Conservation (phyloP, 1,140 invertebrate species). For the Metaphire vulgaris region DNA sequence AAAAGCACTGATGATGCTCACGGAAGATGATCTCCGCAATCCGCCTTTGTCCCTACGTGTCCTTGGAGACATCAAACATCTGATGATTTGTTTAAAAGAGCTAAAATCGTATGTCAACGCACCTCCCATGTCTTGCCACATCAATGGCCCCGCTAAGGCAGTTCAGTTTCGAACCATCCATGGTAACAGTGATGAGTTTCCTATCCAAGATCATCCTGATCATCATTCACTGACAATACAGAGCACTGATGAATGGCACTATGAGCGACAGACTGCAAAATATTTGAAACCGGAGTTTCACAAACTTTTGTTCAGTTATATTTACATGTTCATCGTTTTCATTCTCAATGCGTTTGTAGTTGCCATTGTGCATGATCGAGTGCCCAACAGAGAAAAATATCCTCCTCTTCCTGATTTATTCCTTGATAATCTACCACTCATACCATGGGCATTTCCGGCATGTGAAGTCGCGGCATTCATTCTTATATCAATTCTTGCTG, state of each 20-base stretch:
- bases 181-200: background rate
- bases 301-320: constrained; percentile 75
- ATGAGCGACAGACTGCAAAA: background rate
- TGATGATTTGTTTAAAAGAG: constrained; percentile 62
- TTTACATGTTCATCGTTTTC: constrained; percentile 87
- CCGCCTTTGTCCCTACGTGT: constrained; percentile 57
- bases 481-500: constrained; percentile 78
- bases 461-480: constrained; percentile 92
- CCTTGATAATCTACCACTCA: constrained; percentile 93
- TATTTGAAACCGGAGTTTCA: constrained; percentile 60
- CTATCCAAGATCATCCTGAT: background rate
- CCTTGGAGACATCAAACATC: constrained; percentile 67
- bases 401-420: constrained; percentile 95
- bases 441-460: constrained; percentile 98
- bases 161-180: background rate
- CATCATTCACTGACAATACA: background rate
- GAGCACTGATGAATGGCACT: background rate
- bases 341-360: constrained; percentile 97
- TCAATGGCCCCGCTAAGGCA: background rate
- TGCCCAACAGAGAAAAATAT: constrained; percentile 98
- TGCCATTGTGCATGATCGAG: constrained; percentile 96
- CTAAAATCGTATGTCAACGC: constrained; percentile 41
- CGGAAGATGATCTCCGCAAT: constrained; percentile 65
- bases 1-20: constrained; percentile 64
- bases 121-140: background rate